Evolutionary conservation across 2,797 vertebrate genomes (phyloP), one percentile per base, ranked within the genome.

Genomic region (Clangula hyemalis): DNA sequence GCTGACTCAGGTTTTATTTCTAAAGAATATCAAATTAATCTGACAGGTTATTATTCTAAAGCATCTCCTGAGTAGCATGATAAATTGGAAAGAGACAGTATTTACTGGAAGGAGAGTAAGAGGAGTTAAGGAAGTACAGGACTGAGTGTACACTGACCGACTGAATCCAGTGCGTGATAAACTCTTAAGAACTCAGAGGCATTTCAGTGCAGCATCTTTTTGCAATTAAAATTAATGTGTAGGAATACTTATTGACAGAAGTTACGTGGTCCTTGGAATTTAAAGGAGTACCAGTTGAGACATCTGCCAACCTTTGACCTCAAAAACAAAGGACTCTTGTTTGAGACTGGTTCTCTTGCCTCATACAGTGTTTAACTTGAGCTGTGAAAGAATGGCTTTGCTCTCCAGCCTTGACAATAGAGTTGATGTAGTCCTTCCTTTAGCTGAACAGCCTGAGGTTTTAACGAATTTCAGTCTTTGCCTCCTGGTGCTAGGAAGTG

Each of bases 181-280:
- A 70, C 85, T 41, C 39, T 66, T 0, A 11, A 75, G 53, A 94
- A 87, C 54, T 78, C 21, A 25, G 30, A 85, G 32, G 36, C 41
- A 21, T 78, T 94, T 90, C 68, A 88, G 77, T 66, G 71, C 51
- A 68, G 28, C 27, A 75, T 80, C 49, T 16, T 84, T 95, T 84
- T 95, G 80, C 83, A 95, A 90, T 71, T 93, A 62, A 84, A 94
- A 94, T 92, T 5, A 58, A 78, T 27, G 15, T 65, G 34, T 38
- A 70, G 62, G 79, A 84, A 80, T 74, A 36, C 43, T 77, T 85
- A 62, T 68, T 89, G 91, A 91, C 53, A 87, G 89, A 87, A 65
- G 32, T 74, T 66, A 6, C 1, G 14, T 0, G 0, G 32, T 30
- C 64, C 36, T 79, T 93, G 85, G 75, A 77, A 83, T 65, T 65